phyloP scores from a whole-genome alignment of 2,113 vertebrate genomes.

The Osmerus eperlanus region DNA sequence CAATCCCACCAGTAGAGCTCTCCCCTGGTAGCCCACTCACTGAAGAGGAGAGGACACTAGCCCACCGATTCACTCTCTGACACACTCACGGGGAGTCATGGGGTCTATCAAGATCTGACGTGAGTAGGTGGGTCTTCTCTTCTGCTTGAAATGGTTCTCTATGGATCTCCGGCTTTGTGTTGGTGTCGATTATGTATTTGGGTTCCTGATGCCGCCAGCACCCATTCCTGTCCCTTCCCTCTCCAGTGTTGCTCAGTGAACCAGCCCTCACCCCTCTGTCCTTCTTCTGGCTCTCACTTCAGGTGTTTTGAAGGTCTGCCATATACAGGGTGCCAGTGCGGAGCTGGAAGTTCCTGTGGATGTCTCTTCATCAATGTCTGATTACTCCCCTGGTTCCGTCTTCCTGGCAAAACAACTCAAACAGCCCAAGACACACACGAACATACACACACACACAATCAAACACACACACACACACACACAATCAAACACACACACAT shows the following conservation, averaged over 20 bases:
- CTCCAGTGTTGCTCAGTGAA: conserved; percentile 42
- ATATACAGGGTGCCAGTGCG: conserved; percentile 64
- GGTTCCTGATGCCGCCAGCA: neutral
- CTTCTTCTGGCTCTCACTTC: conserved; percentile 57
- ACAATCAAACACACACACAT: conserved; percentile 53
- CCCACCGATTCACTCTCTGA: neutral
- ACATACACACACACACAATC: conserved; percentile 31
- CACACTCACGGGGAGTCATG: no score
- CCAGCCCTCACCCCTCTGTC: conserved; percentile 30
- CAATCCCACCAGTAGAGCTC: neutral
- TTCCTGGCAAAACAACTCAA: conserved; percentile 29
- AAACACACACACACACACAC: conserved; percentile 24
- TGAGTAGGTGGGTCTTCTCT: no score
- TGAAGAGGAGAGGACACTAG: neutral
- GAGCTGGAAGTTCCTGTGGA: conserved; percentile 48
- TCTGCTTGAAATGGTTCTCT: no score
- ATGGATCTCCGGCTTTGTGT: neutral
- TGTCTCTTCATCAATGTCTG: conserved; percentile 61
- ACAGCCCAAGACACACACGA: conserved; percentile 29
- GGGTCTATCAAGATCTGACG: no score
- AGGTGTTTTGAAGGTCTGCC: conserved; percentile 68
- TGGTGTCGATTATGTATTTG: neutral
- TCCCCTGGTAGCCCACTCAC: conserved; percentile 2
- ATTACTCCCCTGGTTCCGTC: conserved; percentile 54
- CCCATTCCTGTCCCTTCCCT: neutral